Conservation (phyloP, 2,113 vertebrate species). For the Oreochromis tanganicae region DNA sequence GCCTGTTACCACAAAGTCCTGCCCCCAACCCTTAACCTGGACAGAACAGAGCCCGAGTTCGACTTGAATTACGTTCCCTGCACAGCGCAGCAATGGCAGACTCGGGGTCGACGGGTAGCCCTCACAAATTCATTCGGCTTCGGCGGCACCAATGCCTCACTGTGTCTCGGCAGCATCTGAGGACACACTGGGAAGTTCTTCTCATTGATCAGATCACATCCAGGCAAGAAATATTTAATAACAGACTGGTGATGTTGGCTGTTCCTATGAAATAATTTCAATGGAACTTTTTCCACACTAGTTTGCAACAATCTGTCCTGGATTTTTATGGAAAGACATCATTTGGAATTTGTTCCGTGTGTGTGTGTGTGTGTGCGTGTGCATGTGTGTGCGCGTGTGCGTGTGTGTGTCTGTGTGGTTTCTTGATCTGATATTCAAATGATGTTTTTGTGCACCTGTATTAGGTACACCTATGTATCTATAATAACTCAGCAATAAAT, state of each 20-base stretch:
- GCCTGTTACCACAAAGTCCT: conserved; percentile 84
- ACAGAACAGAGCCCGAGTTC: conserved; percentile 85
- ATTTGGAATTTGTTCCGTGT: neutral
- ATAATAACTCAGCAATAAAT: neutral
- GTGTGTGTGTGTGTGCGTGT: fast-evolving
- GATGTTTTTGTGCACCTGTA: neutral
- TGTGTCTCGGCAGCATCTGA: conserved; percentile 84
- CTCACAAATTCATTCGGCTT: conserved; percentile 97
- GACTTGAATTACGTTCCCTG: conserved; percentile 89
- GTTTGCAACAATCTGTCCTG: neutral
- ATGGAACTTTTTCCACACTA: neutral
- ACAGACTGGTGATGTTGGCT: no score
- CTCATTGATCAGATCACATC: neutral
- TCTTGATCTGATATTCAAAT: neutral
- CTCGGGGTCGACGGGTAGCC: conserved; percentile 72
- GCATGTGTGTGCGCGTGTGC: fast-evolving
- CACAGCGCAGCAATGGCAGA: conserved; percentile 81
- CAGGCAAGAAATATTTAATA: neutral
- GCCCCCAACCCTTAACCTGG: conserved; percentile 90
- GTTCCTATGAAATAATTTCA: neutral
- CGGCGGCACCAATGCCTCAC: conserved; percentile 90
- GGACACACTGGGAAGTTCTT: neutral
- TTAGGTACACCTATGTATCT: neutral
- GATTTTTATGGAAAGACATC: neutral
- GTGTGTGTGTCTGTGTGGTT: fast-evolving